Evolutionary conservation across 2,888 invertebrate species (phyloP).

Genomic region (Melieria picta): DNA sequence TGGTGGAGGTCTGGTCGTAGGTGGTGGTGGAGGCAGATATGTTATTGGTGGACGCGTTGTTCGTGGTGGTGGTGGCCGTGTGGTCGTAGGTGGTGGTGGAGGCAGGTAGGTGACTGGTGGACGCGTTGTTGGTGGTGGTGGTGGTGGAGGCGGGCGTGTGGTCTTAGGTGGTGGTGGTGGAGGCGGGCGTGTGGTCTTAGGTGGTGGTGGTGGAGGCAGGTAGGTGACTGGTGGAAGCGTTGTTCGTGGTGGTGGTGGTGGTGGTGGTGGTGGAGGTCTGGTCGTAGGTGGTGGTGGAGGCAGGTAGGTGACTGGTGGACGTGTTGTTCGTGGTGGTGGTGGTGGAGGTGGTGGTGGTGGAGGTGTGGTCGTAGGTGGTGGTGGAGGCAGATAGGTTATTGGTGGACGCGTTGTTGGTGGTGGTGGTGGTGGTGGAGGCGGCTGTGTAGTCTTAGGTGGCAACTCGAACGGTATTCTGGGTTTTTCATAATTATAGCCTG

Average conservation of each 20-base stretch:
- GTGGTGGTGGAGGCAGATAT: conserved; percentile 7
- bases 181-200: conserved; percentile 41
- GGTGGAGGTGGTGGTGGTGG: conserved; percentile 7
- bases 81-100: conserved; percentile 40
- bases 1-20: conserved; percentile 25
- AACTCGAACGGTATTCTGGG: conserved; percentile 52
- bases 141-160: conserved; percentile 44
- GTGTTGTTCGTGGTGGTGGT: conserved; percentile 43
- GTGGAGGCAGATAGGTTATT: conserved; percentile 20
- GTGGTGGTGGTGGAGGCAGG: conserved; percentile 38
- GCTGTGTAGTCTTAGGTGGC: conserved; percentile 28
- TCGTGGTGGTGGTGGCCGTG: conserved; percentile 40
- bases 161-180: conserved; percentile 46
- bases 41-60: conserved; percentile 30
- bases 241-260: conserved; percentile 45
- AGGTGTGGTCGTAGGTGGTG: conserved; percentile 38
- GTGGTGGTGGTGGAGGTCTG: conserved; percentile 45
- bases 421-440: conserved; percentile 35
- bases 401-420: neutral
- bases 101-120: conserved; percentile 32
- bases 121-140: conserved; percentile 26
- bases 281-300: conserved; percentile 45
- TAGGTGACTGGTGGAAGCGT: conserved; percentile 14
- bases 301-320: conserved; percentile 38
- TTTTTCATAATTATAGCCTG: conserved; percentile 54